Percentiles rank a stretch among this genome's conserved stretches.
These are phyloP conservation scores for Bradypodion pumilum DNA, from an alignment of 2,797 vertebrate genomes.

Conservation along the genomic window DNA sequence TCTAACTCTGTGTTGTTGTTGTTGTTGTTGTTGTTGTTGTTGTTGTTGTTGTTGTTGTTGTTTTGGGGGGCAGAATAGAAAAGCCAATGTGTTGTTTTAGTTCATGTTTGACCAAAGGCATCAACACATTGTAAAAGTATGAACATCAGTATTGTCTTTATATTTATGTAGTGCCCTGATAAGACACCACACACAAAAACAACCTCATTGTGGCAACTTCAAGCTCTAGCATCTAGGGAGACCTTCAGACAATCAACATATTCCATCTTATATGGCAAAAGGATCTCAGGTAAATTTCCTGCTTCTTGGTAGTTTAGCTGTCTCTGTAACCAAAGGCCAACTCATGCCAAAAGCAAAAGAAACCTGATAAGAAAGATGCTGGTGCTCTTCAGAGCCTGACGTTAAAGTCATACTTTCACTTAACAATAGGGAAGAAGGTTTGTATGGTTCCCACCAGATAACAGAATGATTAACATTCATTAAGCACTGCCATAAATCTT, in stretches of 20 bases:
- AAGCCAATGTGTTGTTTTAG: too few species aligned
- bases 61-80: too few species aligned
- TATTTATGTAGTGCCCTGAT: too few species aligned
- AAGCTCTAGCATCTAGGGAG: background rate
- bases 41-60: too few species aligned
- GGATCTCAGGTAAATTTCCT: background rate
- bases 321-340: slow-evolving; percentile 31
- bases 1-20: too few species aligned
- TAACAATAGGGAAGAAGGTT: slow-evolving; percentile 62
- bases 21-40: too few species aligned
- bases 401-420: slow-evolving; percentile 64
- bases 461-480: slow-evolving; percentile 71
- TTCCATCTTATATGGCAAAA: background rate
- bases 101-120: too few species aligned
- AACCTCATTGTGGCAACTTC: background rate
- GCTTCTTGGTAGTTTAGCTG: background rate
- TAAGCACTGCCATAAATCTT: slow-evolving; percentile 68
- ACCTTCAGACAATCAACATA: background rate
- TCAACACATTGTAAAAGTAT: too few species aligned
- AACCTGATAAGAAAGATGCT: slow-evolving; percentile 62
- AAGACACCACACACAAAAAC: too few species aligned
- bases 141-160: too few species aligned
- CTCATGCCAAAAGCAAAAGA: slow-evolving; percentile 41
- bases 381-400: slow-evolving; percentile 48
- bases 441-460: slow-evolving; percentile 66